Conservation (phyloP, 1,140 invertebrate genomes). For the Artemia franciscana region DNA sequence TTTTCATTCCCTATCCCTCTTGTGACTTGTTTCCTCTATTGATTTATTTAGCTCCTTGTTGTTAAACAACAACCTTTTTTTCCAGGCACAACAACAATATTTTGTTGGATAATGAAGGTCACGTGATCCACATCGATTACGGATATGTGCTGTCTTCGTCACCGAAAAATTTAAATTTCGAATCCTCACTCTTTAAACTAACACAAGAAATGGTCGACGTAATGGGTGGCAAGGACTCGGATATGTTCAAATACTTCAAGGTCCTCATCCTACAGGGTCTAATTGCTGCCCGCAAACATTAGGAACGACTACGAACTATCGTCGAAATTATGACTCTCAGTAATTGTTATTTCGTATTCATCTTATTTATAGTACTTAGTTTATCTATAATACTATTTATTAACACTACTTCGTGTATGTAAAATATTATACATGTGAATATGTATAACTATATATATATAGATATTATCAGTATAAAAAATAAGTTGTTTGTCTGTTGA, state of each 20-base stretch:
- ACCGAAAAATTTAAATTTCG: constrained; percentile 94
- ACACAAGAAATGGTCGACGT: constrained; percentile 96
- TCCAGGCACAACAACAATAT: constrained; percentile 95
- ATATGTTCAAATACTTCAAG: constrained; percentile 96
- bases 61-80: no score
- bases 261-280: constrained; percentile 84
- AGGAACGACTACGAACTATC: constrained; percentile 78
- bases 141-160: constrained; percentile 97
- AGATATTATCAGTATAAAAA: no score
- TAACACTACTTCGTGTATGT: no score
- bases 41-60: no score
- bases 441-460: no score
- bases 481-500: no score
- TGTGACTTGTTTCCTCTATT: no score
- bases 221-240: constrained; percentile 91
- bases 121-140: constrained; percentile 98
- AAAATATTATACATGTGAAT: no score
- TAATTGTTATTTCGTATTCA: no score
- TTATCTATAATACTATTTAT: no score
- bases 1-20: no score
- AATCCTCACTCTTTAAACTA: constrained; percentile 80
- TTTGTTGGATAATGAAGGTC: constrained; percentile 78
- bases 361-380: no score
- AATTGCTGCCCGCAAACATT: constrained; percentile 85
- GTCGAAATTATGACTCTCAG: constrained; percentile 96